Percentiles rank a stretch among this genome's conserved stretches.
phyloP scores from a whole-genome alignment of 2,797 vertebrate species.

The Neosilurus hyrtlii region DNA sequence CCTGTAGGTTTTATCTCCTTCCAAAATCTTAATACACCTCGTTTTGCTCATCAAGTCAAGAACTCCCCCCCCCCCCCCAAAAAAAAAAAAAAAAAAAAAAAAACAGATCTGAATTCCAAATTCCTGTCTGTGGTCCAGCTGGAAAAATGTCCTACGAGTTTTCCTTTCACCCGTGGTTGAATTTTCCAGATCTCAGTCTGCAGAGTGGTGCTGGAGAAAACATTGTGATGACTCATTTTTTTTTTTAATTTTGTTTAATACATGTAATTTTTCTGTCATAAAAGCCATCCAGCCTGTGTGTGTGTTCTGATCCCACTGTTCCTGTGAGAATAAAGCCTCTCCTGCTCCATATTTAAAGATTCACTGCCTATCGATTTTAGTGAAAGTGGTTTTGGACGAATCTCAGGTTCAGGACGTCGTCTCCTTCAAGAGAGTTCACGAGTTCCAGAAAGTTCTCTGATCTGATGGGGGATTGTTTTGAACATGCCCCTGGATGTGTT shows the following conservation, averaged over 20 bases:
- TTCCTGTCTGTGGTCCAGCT: conserved; percentile 5
- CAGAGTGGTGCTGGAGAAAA: conserved; percentile 14
- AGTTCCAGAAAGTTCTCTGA: background rate
- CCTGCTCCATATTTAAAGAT: background rate
- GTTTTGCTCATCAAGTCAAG: no score
- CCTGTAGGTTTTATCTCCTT: no score
- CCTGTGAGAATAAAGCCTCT: background rate
- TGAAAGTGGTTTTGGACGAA: background rate
- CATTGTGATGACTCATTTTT: background rate
- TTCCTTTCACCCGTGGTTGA: background rate
- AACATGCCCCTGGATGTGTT: background rate
- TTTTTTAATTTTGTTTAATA: background rate
- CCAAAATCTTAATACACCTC: no score
- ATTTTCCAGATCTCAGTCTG: conserved; percentile 23
- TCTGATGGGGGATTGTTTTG: background rate
- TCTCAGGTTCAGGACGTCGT: background rate
- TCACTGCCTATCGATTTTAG: background rate
- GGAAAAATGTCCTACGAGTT: background rate
- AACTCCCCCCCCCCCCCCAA: background rate
- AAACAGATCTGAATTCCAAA: background rate
- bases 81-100: no score
- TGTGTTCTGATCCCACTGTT: background rate
- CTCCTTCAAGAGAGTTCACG: background rate
- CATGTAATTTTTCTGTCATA: no score
- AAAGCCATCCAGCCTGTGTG: background rate